Evolutionary conservation across 2,113 vertebrate genomes (phyloP).

Genomic region (Macquaria australasica): DNA sequence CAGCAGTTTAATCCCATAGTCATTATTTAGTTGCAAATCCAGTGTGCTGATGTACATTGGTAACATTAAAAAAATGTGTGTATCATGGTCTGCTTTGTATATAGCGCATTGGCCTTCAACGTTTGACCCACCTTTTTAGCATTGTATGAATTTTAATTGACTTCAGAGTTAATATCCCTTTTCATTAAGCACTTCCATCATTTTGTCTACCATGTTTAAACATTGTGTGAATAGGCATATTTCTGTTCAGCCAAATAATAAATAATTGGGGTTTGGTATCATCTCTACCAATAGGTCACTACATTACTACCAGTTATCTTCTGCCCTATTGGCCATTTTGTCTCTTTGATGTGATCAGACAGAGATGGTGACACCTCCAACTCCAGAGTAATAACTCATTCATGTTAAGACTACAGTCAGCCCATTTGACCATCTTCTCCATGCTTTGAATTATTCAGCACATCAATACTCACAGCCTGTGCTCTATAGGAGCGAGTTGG

Average conservation of each 20-base stretch:
- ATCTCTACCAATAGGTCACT: neutral
- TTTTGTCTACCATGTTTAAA: neutral
- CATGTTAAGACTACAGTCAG: constrained; percentile 23
- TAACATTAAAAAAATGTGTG: neutral
- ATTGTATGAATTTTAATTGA: neutral
- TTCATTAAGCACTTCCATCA: neutral
- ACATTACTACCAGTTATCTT: neutral
- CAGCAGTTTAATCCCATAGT: neutral
- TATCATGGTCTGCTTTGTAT: neutral
- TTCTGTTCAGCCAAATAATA: neutral
- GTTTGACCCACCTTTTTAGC: neutral
- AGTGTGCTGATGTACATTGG: neutral
- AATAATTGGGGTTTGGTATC: neutral
- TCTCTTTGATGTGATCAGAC: neutral
- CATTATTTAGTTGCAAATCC: neutral
- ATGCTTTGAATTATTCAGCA: constrained; percentile 60
- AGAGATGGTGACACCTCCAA: neutral
- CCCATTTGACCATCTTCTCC: constrained; percentile 27
- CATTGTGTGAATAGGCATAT: neutral
- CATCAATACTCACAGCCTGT: constrained; percentile 38
- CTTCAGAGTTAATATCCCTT: neutral
- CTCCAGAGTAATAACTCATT: neutral
- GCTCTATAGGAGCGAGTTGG: constrained; percentile 50
- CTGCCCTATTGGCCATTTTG: neutral
- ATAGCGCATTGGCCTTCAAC: neutral